Conservation (phyloP, 2,113 vertebrate species). For the Notarius lentiginosus region DNA sequence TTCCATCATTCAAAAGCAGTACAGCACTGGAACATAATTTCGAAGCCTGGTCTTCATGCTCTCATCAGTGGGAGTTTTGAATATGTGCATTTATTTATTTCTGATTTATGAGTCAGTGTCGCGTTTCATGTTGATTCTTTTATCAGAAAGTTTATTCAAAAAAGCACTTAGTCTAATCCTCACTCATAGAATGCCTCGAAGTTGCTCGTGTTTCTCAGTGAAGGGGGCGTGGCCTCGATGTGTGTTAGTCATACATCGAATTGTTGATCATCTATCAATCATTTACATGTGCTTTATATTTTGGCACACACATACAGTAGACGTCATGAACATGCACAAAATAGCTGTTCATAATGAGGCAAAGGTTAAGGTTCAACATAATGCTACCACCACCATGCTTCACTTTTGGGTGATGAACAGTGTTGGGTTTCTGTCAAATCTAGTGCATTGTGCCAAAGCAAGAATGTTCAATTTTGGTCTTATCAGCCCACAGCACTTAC, state of each 20-base stretch:
- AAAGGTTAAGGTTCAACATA: neutral
- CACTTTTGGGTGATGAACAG: neutral
- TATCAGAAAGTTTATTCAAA: neutral
- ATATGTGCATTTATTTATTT: constrained; percentile 4
- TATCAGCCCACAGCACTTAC: neutral
- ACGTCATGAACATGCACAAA: neutral
- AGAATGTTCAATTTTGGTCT: neutral
- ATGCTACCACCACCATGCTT: neutral
- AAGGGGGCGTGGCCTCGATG: neutral
- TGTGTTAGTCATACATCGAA: neutral
- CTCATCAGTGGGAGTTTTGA: neutral
- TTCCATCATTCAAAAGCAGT: constrained; percentile 20
- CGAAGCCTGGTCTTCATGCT: neutral
- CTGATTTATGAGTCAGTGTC: neutral
- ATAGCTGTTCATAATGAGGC: neutral
- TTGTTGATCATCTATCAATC: neutral
- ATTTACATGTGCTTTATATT: neutral
- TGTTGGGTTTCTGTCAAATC: no score
- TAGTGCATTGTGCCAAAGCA: neutral
- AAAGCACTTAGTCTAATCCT: neutral
- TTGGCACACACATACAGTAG: neutral
- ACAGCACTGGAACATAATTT: neutral
- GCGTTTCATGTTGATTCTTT: neutral
- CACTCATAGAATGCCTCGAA: neutral
- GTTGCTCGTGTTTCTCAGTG: neutral